Evolutionary conservation across 2,888 invertebrate genomes (phyloP).

Genomic region (Poecilobothrus nobilitatus): DNA sequence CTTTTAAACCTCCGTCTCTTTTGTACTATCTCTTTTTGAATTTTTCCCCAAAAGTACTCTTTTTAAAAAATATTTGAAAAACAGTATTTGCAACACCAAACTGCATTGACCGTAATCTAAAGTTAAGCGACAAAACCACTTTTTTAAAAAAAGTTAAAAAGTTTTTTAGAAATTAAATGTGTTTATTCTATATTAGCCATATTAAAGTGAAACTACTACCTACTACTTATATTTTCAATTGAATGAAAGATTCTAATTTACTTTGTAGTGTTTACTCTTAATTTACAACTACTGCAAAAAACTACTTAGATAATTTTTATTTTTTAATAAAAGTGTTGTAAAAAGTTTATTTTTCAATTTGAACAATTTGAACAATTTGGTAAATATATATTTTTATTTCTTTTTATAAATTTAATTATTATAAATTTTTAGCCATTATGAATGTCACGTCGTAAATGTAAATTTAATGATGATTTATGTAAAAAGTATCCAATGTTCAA

Average conservation of each 20-base stretch:
- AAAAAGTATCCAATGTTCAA: background rate
- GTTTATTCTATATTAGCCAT: too few relatives aligned
- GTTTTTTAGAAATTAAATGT: background rate
- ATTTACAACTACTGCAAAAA: background rate
- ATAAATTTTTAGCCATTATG: background rate
- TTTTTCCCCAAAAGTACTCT: slow-evolving; percentile 7
- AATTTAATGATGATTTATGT: background rate
- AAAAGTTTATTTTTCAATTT: background rate
- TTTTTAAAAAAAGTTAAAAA: background rate
- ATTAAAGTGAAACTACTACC: background rate
- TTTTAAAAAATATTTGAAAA: background rate
- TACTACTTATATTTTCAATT: too few relatives aligned
- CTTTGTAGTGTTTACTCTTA: too few relatives aligned
- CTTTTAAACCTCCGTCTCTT: slow-evolving; percentile 5
- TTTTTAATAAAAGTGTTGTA: background rate
- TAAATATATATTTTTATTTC: slow-evolving; percentile 5
- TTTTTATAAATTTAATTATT: background rate
- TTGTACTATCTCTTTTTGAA: slow-evolving; percentile 5
- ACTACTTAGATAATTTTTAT: background rate
- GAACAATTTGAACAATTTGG: background rate
- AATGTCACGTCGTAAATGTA: slow-evolving; percentile 4
- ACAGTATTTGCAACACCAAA: too few relatives aligned
- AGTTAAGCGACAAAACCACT: background rate
- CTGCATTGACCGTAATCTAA: too few relatives aligned
- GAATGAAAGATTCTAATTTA: too few relatives aligned